A percentile compares a stretch with the other conserved stretches of the same genome.
Evolutionary conservation across 1,140 invertebrate genomes (phyloP).

Genomic region (Phortica variegata): DNA sequence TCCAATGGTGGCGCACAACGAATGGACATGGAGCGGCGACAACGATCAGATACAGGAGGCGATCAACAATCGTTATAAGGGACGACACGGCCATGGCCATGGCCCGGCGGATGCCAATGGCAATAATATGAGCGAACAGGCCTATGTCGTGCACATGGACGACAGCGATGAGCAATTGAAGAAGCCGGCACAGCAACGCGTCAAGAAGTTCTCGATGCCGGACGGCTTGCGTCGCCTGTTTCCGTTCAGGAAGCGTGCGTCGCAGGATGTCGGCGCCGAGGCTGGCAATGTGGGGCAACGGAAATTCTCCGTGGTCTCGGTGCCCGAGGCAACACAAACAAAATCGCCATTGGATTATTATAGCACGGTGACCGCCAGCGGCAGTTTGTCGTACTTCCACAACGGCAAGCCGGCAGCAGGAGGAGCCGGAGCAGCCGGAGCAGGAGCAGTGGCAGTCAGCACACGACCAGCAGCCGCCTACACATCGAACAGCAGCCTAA

Average conservation of each 20-base stretch:
- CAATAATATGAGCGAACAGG: conserved; percentile 6
- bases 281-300: conserved; percentile 17
- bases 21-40: conserved; percentile 57
- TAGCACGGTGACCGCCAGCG: conserved; percentile 59
- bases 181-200: conserved; percentile 20
- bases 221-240: conserved; percentile 46
- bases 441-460: too few species aligned
- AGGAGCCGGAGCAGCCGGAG: too few species aligned
- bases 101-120: conserved; percentile 10
- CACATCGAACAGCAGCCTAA: conserved; percentile 30
- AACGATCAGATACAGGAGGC: conserved; percentile 54
- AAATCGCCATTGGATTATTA: conserved; percentile 36
- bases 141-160: conserved; percentile 34
- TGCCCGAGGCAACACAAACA: conserved; percentile 35
- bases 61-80: conserved; percentile 41
- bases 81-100: conserved; percentile 13
- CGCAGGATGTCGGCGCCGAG: conserved; percentile 38
- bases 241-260: conserved; percentile 41
- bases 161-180: conserved; percentile 31
- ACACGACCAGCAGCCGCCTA: conserved; percentile 29
- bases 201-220: conserved; percentile 53
- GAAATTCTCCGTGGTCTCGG: conserved; percentile 45
- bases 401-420: conserved; percentile 21
- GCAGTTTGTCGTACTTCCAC: conserved; percentile 29
- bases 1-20: conserved; percentile 24